These are phyloP conservation scores for Cricetomys ansorgei DNA, from an alignment of 2,113 vertebrate species.

Conservation along the genomic window DNA sequence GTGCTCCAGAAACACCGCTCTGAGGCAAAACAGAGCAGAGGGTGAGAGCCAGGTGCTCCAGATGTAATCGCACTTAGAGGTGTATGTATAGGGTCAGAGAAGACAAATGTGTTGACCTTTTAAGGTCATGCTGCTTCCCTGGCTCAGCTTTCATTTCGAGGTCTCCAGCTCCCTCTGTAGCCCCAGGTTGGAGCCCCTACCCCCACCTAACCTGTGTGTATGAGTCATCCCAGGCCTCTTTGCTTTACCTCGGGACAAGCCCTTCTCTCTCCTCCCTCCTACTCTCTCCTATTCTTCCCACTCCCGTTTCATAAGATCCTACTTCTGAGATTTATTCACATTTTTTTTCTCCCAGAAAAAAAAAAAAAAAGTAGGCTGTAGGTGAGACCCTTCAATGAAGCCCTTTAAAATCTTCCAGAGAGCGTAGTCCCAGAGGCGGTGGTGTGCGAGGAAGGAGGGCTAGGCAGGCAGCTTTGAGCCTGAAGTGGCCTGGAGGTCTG, in stretches of 20 bases:
- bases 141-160: neutral
- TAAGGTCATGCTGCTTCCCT: neutral
- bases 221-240: neutral
- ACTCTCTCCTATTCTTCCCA: neutral
- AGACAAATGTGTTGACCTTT: neutral
- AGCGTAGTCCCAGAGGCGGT: neutral
- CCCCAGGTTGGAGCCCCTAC: neutral
- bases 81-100: neutral
- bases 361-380: neutral
- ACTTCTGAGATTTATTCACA: neutral
- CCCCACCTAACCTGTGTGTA: rapidly evolving
- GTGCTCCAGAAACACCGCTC: too few species aligned
- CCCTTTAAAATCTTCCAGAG: neutral
- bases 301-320: conserved; percentile 5
- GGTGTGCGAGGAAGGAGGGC: neutral
- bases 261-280: neutral
- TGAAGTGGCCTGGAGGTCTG: neutral
- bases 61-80: neutral
- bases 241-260: too few species aligned
- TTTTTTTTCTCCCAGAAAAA: rapidly evolving
- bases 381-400: neutral
- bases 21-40: neutral
- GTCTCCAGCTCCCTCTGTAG: neutral
- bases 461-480: neutral
- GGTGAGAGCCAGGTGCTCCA: neutral